phyloP scores from a whole-genome alignment of 1,140 invertebrate species.

The Palaemon carinicauda region DNA sequence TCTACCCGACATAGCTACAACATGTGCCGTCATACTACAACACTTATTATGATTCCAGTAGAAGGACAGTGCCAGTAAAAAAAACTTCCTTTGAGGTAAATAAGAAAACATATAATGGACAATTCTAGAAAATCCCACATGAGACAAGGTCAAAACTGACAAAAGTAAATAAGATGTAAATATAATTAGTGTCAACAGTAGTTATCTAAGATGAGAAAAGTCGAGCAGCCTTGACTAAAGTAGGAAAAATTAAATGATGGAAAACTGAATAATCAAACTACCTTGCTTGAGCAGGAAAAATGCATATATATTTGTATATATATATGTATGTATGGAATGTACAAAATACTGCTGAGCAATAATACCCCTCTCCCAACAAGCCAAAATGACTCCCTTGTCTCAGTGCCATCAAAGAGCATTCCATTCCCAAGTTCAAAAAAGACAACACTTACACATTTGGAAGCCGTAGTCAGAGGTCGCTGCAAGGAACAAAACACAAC shows the following conservation, averaged over 20 bases:
- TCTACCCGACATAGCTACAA: slow-evolving; percentile 9
- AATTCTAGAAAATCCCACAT: slow-evolving; percentile 18
- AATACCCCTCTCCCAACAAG: slow-evolving; percentile 14
- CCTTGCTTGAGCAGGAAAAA: slow-evolving; percentile 44
- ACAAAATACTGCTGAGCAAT: slow-evolving; percentile 38
- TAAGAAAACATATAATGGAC: slow-evolving; percentile 12
- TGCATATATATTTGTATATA: neutral
- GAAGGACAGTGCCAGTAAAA: slow-evolving; percentile 5
- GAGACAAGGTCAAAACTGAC: slow-evolving; percentile 40
- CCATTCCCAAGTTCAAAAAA: slow-evolving; percentile 54
- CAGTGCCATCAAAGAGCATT: slow-evolving; percentile 42
- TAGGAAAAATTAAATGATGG: neutral
- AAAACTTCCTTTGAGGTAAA: neutral
- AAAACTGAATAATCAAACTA: slow-evolving; percentile 33
- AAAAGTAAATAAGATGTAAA: neutral
- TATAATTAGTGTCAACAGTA: slow-evolving; percentile 9
- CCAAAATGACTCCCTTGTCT: slow-evolving; percentile 34
- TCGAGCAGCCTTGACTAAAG: slow-evolving; percentile 10
- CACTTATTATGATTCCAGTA: neutral
- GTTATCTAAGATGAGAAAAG: neutral
- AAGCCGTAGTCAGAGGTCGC: slow-evolving; percentile 60
- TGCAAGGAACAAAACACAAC: slow-evolving; percentile 59
- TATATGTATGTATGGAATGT: too few relatives aligned
- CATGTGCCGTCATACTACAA: slow-evolving; percentile 25
- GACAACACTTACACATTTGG: slow-evolving; percentile 60